Evolutionary conservation across 2,888 invertebrate genomes (phyloP).

Genomic region (Pyrocoelia pectoralis): DNA sequence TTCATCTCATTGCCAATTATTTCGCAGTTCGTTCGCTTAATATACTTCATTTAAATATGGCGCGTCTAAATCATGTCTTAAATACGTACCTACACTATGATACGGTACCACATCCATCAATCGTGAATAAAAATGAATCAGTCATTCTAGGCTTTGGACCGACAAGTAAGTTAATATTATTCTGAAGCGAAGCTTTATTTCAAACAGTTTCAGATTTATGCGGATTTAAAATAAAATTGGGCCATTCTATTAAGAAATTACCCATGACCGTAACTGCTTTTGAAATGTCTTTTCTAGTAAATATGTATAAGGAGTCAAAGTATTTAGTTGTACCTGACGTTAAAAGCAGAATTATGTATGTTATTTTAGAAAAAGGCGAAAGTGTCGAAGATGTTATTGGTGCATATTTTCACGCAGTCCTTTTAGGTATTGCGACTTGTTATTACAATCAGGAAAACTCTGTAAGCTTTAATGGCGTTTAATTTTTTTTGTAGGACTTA

Average conservation of each 20-base stretch:
- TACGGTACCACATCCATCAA: conserved; percentile 67
- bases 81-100: conserved; percentile 72
- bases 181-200: background rate
- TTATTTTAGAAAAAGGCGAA: conserved; percentile 65
- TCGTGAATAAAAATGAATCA: conserved; percentile 77
- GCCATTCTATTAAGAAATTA: conserved; percentile 63
- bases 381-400: conserved; percentile 66
- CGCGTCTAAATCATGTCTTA: conserved; percentile 76
- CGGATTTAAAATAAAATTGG: conserved; percentile 69
- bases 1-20: conserved; percentile 90
- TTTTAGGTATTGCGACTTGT: conserved; percentile 61
- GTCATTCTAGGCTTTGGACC: conserved; percentile 67
- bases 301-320: conserved; percentile 61
- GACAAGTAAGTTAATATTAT: conserved; percentile 48
- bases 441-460: conserved; percentile 52
- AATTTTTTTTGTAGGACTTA: background rate
- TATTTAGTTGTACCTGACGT: conserved; percentile 66
- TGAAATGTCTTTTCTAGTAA: conserved; percentile 58
- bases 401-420: conserved; percentile 74
- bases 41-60: conserved; percentile 82
- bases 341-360: conserved; percentile 61
- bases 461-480: conserved; percentile 43
- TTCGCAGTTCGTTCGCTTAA: conserved; percentile 83
- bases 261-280: conserved; percentile 44
- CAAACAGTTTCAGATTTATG: conserved; percentile 64